Evolutionary conservation across 2,113 vertebrate genomes (phyloP).

Genomic region (Struthidea cinerea): DNA sequence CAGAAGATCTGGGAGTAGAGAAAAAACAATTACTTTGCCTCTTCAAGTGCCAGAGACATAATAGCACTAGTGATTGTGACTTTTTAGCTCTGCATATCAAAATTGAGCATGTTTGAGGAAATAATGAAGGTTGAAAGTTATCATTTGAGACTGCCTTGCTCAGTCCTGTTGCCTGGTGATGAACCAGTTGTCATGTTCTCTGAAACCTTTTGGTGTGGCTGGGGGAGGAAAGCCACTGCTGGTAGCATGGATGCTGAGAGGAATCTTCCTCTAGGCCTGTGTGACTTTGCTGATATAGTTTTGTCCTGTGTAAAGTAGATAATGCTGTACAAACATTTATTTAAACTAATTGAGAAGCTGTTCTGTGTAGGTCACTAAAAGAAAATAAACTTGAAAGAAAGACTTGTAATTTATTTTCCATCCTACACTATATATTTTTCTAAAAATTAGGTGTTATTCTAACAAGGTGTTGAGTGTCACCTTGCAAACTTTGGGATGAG

Average conservation of each 20-base stretch:
- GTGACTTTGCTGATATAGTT: background rate
- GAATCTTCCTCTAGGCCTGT: background rate
- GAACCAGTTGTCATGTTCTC: background rate
- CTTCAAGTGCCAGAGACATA: background rate
- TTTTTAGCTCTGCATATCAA: background rate
- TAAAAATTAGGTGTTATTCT: background rate
- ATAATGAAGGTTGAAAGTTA: background rate
- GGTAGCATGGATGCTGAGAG: background rate
- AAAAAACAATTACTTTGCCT: background rate
- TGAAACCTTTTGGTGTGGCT: background rate
- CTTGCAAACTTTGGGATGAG: background rate
- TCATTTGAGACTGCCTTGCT: background rate
- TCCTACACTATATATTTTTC: slow-evolving; percentile 6
- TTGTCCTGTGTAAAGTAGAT: slow-evolving; percentile 25
- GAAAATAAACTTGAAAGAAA: slow-evolving; percentile 36
- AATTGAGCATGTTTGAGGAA: background rate
- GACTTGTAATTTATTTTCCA: slow-evolving; percentile 37
- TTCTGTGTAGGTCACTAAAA: slow-evolving; percentile 28
- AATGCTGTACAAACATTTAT: slow-evolving; percentile 58
- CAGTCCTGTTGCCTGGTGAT: background rate
- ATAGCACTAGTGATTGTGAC: background rate
- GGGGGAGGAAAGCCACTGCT: background rate
- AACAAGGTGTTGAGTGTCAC: slow-evolving; percentile 10
- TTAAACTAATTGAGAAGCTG: slow-evolving; percentile 52
- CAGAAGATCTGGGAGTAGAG: background rate